A percentile compares a stretch with the other conserved stretches of the same genome.
phyloP scores from a whole-genome alignment of 2,888 invertebrate genomes.

The Apotomis betuletana region DNA sequence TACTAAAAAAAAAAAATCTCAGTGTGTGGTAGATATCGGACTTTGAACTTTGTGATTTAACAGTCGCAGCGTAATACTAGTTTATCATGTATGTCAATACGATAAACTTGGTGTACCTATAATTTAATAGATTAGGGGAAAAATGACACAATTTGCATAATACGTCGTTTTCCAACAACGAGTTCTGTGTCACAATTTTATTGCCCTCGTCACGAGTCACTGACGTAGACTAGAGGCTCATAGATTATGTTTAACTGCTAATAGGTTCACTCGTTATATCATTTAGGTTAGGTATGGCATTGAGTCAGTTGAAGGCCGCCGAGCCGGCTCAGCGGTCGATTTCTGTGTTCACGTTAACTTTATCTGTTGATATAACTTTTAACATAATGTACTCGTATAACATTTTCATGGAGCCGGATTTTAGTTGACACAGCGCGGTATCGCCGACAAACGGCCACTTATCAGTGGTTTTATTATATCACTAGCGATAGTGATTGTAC shows the following conservation, averaged over 20 bases:
- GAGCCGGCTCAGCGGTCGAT: conserved; percentile 4
- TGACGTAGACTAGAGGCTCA: background rate
- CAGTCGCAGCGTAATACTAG: too few relatives aligned
- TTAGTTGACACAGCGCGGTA: conserved; percentile 1
- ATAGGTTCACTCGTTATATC: background rate
- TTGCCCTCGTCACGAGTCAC: background rate
- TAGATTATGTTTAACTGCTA: background rate
- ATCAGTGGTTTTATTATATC: conserved; percentile 8
- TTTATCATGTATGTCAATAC: too few relatives aligned
- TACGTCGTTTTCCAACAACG: background rate
- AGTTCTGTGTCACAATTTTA: background rate
- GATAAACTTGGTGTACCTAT: too few relatives aligned
- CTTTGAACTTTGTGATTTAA: too few relatives aligned
- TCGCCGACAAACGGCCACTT: background rate
- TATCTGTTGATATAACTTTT: too few relatives aligned
- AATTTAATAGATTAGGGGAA: background rate
- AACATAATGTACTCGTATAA: background rate
- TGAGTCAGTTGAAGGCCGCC: conserved; percentile 18
- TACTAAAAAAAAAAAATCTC: too few relatives aligned
- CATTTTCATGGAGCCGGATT: background rate
- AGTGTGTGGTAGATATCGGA: too few relatives aligned
- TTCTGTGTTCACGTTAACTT: background rate
- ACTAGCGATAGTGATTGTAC: conserved; percentile 2
- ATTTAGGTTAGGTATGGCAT: background rate
- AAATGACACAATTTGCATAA: background rate